Evolutionary conservation across 2,797 vertebrate species (phyloP).

Genomic region (Furcifer pardalis): DNA sequence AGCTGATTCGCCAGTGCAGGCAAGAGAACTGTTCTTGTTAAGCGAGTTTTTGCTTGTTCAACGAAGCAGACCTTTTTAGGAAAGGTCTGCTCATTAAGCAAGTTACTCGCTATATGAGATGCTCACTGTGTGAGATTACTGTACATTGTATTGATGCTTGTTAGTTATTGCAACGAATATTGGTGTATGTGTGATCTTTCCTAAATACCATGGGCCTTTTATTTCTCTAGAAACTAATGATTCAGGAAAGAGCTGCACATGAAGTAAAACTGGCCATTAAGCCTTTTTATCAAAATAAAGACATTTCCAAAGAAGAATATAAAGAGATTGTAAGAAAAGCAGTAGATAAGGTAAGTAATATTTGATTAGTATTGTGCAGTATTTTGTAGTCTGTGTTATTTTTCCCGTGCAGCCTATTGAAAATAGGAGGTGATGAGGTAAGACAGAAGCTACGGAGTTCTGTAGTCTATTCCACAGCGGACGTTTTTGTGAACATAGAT

Average conservation of each 20-base stretch:
- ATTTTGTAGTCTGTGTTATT: background rate
- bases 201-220: constrained; percentile 33
- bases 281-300: constrained; percentile 98
- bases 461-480: background rate
- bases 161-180: background rate
- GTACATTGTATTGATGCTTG: background rate
- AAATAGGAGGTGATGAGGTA: background rate
- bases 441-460: background rate
- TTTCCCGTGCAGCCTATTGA: background rate
- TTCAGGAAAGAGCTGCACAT: constrained; percentile 92
- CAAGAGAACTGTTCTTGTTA: no score
- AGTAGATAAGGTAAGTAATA: constrained; percentile 90
- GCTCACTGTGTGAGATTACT: no score
- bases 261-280: constrained; percentile 97
- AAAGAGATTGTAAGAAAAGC: constrained; percentile 98
- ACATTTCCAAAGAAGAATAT: constrained; percentile 97
- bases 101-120: no score
- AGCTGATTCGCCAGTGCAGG: no score
- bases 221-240: constrained; percentile 86
- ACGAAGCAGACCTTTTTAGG: no score
- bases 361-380: background rate
- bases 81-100: no score
- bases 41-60: no score
- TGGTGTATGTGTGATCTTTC: background rate
- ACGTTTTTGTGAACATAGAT: background rate